Evolutionary conservation across 2,888 invertebrate species (phyloP), one percentile per base, ranked within the genome.

Genomic region (Ferdinandea cuprea): DNA sequence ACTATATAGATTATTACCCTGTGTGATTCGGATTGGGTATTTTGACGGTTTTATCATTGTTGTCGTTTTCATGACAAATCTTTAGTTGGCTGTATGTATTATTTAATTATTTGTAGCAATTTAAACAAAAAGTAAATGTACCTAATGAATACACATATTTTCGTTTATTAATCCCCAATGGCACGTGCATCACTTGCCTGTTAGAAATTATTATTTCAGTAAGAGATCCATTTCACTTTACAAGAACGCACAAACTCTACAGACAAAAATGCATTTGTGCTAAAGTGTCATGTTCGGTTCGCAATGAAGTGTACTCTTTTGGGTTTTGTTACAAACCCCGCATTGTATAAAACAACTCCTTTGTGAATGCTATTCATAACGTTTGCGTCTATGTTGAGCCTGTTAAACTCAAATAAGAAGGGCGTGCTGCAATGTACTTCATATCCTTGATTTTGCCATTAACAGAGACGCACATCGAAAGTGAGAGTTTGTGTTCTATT

Each of bases 401-500:
- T 52, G 30, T 25, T 42, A 42, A 42, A 44, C 40, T 44, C 58
- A 8, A n/a, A 1, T 21, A 25, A 35, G 32, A 42, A 35, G 37
- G 58, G 46, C 30, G 72, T 15, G 30, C 37, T 73, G 28, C 52
- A 25, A 58, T 30, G 21, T n/a, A 66, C 73, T 52, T 69, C 35
- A 66, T 50, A 30, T 78, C 71, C 77, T 37, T 37, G 61, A 68
- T 63, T 52, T 68, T 65, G 37, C 71, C 81, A 77, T 81, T 81
- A 81, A 77, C 66, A 25, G 71, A 65, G 63, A 69, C 50, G 37
- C 65, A 40, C 46, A 71, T 71, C 77, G 81, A 81, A 81, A 81
- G 81, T 66, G 65, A 81, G 81, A 81, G 81, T 81, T 76, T 56
- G 65, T 77, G 76, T 81, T 76, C 76, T 59, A 81, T 65, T 71